Evolutionary conservation across 1,140 invertebrate species (phyloP), one percentile per base, ranked within the genome.

Genomic region (Sitobion miscanthi): DNA sequence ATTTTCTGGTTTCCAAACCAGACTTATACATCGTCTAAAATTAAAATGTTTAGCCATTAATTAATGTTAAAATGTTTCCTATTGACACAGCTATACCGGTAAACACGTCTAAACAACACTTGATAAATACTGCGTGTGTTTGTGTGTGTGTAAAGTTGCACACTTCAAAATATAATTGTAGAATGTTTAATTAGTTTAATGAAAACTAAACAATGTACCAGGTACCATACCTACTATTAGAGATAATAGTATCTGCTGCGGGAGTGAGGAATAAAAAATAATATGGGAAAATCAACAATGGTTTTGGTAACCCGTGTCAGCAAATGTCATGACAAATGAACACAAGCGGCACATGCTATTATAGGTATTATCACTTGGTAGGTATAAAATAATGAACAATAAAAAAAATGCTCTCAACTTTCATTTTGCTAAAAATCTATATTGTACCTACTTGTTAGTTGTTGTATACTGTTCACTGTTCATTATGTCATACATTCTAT

Each of bases 171-270:
- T 14, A 77, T 77, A 77, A n/a, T n/a, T 77, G 62, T 77, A 77
- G n/a, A 77, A 77, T 77, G n/a, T 77, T 77, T 77, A 77, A 77
- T 77, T 77, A 77, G 62, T n/a, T 77, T n/a, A 77, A 77, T 77
- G 62, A 77, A n/a, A 77, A 77, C 30, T 77, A 77, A 77, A 77
- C 14, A 77, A 77, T 77, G 6, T 35, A 30, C 62, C 62, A 77
- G 62, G 62, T 77, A 17, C 4, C 30, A 69, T n/a, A 69, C n/a
- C 30, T 17, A 77, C 14, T 77, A n/a, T 77, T 77, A 77, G 11
- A 77, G 14, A n/a, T 77, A 77, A 77, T 77, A 77, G n/a, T 77
- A 77, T 14, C 62, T 77, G 4, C n/a, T n/a, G 62, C 14, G 5
- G n/a, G 4, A 77, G 30, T 35, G 11, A 17, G n/a, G n/a, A 77